These are phyloP conservation scores for Melieria crassipennis DNA, from an alignment of 2,888 invertebrate genomes.

Conservation along the genomic window DNA sequence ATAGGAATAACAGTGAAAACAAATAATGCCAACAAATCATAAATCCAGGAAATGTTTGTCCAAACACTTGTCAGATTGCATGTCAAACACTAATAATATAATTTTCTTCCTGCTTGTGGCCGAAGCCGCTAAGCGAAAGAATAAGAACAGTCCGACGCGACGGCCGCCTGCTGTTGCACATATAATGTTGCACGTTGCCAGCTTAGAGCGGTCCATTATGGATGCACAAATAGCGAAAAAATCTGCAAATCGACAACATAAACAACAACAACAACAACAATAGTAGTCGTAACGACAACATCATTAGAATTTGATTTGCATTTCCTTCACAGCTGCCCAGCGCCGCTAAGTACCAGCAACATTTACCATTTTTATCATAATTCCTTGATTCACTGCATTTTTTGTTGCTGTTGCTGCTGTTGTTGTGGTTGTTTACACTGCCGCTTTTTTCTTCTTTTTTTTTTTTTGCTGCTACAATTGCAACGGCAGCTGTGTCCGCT, in stretches of 20 bases:
- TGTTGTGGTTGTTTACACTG: conserved; percentile 30
- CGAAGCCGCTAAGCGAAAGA: conserved; percentile 10
- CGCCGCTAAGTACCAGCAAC: conserved; percentile 8
- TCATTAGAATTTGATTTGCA: conserved; percentile 63
- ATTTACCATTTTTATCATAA: too few species aligned
- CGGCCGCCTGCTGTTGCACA: too few species aligned
- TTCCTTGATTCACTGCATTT: not conserved
- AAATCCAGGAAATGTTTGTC: conserved; percentile 52
- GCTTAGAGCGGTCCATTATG: too few species aligned
- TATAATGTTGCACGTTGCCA: too few species aligned
- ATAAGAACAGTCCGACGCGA: not conserved
- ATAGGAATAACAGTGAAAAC: too few species aligned
- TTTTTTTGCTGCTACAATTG: conserved; percentile 3
- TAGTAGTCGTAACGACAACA: conserved; percentile 47
- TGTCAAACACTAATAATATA: conserved; percentile 62
- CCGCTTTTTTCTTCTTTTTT: conserved; percentile 7
- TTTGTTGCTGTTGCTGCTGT: conserved; percentile 12
- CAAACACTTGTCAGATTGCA: conserved; percentile 62
- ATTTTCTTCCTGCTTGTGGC: conserved; percentile 47
- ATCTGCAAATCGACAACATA: conserved; percentile 19
- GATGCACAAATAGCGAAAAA: not conserved
- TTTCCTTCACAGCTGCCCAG: conserved; percentile 49
- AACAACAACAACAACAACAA: conserved; percentile 19
- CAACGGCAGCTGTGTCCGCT: conserved; percentile 4
- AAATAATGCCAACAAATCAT: conserved; percentile 7